A percentile compares a stretch with the other conserved stretches of the same genome.
Conservation (phyloP, 2,797 vertebrate genomes). For the Notoglanidium macrostoma region DNA sequence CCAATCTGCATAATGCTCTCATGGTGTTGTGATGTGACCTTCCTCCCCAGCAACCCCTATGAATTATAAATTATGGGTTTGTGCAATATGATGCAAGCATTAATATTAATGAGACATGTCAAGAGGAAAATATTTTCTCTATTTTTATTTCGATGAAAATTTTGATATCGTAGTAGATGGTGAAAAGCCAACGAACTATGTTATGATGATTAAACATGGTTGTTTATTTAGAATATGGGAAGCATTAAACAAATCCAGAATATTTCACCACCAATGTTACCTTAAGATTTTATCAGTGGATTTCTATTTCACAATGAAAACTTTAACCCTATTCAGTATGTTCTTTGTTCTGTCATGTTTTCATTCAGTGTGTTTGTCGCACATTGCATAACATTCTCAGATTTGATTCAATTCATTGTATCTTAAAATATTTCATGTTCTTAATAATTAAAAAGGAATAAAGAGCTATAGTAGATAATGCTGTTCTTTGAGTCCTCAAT, state of each 20-base stretch:
- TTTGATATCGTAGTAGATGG: constrained; percentile 52
- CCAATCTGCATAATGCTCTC: constrained; percentile 61
- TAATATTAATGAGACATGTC: constrained; percentile 61
- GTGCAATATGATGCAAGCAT: constrained; percentile 76
- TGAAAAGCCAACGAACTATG: constrained; percentile 65
- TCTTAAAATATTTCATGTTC: constrained; percentile 63
- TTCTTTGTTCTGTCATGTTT: constrained; percentile 59
- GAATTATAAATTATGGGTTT: constrained; percentile 77
- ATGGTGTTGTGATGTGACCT: constrained; percentile 62
- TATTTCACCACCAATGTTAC: constrained; percentile 50
- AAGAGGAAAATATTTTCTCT: constrained; percentile 55
- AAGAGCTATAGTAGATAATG: constrained; percentile 56
- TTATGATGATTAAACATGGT: constrained; percentile 43
- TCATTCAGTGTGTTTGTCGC: constrained; percentile 57
- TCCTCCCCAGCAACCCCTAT: constrained; percentile 57
- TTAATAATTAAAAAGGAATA: constrained; percentile 67
- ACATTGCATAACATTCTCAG: constrained; percentile 46
- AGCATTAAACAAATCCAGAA: constrained; percentile 16
- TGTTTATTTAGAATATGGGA: constrained; percentile 2
- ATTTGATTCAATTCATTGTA: constrained; percentile 55
- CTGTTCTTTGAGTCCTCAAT: constrained; percentile 27
- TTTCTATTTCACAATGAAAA: constrained; percentile 51
- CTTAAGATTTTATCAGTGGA: constrained; percentile 47
- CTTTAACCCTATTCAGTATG: constrained; percentile 49
- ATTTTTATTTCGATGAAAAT: constrained; percentile 63